These are phyloP conservation scores for Pristionchus entomophagus DNA, from an alignment of 2,888 invertebrate species.

Conservation along the genomic window DNA sequence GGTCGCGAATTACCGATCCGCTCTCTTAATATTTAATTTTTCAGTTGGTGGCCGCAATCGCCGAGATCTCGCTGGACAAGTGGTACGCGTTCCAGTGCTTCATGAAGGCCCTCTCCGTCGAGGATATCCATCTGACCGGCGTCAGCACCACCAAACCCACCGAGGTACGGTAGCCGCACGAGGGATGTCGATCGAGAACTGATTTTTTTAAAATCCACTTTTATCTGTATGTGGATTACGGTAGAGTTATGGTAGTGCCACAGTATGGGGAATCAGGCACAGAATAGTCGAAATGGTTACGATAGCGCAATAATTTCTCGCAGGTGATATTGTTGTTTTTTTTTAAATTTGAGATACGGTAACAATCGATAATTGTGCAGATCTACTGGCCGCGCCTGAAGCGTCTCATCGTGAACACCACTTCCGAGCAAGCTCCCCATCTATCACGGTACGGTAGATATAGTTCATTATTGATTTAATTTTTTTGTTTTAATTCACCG, in stretches of 20 bases:
- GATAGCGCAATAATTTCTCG: neutral
- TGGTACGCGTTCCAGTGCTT: conserved; percentile 75
- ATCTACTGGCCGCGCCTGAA: conserved; percentile 72
- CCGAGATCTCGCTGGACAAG: conserved; percentile 67
- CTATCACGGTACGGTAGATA: conserved; percentile 61
- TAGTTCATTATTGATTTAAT: neutral
- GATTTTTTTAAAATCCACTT: neutral
- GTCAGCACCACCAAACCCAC: conserved; percentile 9
- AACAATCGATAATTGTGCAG: conserved; percentile 42
- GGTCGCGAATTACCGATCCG: too few relatives aligned
- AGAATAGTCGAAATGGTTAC: neutral
- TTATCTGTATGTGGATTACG: neutral
- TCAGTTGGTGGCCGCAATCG: conserved; percentile 72
- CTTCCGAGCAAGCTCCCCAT: conserved; percentile 65
- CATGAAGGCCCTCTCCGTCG: conserved; percentile 66
- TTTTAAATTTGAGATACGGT: too few relatives aligned
- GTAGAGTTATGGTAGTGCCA: neutral
- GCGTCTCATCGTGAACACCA: conserved; percentile 66
- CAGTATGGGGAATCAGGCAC: neutral
- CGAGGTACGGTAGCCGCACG: conserved; percentile 18
- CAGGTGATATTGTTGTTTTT: too few relatives aligned
- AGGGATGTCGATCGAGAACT: neutral
- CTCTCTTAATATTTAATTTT: too few relatives aligned
- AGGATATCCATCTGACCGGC: conserved; percentile 22
- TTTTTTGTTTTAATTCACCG: neutral